Evolutionary conservation across 2,888 invertebrate genomes (phyloP).

Genomic region (Steinernema hermaphroditum): DNA sequence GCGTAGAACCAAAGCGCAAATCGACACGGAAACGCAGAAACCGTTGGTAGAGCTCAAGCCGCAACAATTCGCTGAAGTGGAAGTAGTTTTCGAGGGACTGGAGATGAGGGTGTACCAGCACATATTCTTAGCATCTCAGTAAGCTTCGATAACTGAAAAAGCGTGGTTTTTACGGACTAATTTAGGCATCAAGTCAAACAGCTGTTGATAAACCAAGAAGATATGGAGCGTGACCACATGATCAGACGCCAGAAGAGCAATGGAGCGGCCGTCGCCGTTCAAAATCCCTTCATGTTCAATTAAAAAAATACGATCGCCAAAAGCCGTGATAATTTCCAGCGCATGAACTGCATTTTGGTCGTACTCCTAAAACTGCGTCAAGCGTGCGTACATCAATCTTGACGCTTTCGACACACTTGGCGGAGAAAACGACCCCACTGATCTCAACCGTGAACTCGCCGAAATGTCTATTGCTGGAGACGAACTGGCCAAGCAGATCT

Average conservation of each 20-base stretch:
- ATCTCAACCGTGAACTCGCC: constrained; percentile 7
- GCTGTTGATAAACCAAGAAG: constrained; percentile 66
- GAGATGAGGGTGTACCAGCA: constrained; percentile 65
- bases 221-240: constrained; percentile 35
- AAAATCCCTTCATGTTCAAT: constrained; percentile 34
- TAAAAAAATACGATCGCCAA: constrained; percentile 39
- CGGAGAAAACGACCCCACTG: constrained; percentile 1
- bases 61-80: constrained; percentile 60
- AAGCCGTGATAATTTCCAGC: constrained; percentile 40
- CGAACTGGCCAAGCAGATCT: constrained; percentile 14
- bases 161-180: neutral
- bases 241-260: constrained; percentile 37
- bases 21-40: constrained; percentile 63
- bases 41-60: constrained; percentile 65
- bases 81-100: constrained; percentile 61
- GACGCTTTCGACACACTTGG: constrained; percentile 52
- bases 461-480: constrained; percentile 25
- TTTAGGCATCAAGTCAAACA: constrained; percentile 66
- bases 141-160: neutral
- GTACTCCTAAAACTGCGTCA: constrained; percentile 83
- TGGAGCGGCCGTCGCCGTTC: neutral
- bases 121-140: constrained; percentile 60
- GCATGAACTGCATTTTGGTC: constrained; percentile 71
- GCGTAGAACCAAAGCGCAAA: constrained; percentile 82
- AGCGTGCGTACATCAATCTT: constrained; percentile 73